Percentiles rank a stretch among this genome's conserved stretches.
phyloP scores from a whole-genome alignment of 2,797 vertebrate species.

The Anguilla pacifica region DNA sequence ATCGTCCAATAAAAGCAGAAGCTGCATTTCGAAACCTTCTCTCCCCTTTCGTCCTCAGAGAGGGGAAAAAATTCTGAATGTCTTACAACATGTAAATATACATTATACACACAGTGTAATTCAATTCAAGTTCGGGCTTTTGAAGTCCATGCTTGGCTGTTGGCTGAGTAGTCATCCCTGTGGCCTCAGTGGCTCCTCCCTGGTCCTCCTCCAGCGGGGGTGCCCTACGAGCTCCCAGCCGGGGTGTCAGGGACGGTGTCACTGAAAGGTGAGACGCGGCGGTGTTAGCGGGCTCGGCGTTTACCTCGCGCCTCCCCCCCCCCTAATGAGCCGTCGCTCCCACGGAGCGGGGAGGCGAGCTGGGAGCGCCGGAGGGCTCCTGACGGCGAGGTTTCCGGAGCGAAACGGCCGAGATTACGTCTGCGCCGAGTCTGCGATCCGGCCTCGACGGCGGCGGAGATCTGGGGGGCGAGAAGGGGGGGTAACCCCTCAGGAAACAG shows the following conservation, averaged over 20 bases:
- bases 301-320: neutral
- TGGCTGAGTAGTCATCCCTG: neutral
- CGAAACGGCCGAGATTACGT: constrained; percentile 8
- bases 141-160: neutral
- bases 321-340: constrained; percentile 40
- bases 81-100: neutral
- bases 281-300: neutral
- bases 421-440: neutral
- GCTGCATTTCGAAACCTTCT: neutral
- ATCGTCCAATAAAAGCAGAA: neutral
- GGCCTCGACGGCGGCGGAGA: neutral
- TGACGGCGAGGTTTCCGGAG: neutral
- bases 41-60: neutral
- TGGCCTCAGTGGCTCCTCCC: neutral
- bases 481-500: neutral
- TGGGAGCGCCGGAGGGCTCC: constrained; percentile 7
- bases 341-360: neutral
- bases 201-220: neutral
- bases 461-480: neutral
- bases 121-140: neutral
- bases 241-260: neutral
- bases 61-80: neutral
- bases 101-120: neutral
- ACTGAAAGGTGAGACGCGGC: neutral
- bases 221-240: neutral